Evolutionary conservation across 1,140 invertebrate species (phyloP).

Genomic region (Micrasema longulum): DNA sequence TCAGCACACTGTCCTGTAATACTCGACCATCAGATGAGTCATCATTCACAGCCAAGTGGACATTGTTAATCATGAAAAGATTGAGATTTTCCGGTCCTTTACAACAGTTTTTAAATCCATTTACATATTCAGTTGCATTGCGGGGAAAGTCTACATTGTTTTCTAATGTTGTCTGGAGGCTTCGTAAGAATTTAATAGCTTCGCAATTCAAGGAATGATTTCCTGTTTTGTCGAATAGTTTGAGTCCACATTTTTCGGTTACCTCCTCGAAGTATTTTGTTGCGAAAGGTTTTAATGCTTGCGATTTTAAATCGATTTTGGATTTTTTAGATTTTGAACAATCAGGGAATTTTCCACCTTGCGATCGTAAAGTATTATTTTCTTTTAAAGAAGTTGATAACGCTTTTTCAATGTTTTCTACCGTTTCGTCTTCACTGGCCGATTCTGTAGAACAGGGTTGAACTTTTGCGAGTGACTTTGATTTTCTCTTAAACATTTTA

Average conservation of each 20-base stretch:
- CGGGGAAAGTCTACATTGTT: conserved; percentile 62
- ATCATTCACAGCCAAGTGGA: conserved; percentile 57
- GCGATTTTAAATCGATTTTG: conserved; percentile 21
- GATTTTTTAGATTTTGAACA: conserved; percentile 35
- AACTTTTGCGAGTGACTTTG: conserved; percentile 26
- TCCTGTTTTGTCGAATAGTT: conserved; percentile 5
- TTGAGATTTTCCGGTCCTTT: conserved; percentile 59
- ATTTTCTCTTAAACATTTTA: conserved; percentile 45
- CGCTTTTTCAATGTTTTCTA: conserved; percentile 30
- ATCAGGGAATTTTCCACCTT: not conserved
- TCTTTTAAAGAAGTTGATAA: conserved; percentile 24
- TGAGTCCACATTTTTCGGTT: conserved; percentile 40
- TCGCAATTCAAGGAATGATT: conserved; percentile 52
- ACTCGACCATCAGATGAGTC: conserved; percentile 55
- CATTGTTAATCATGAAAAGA: conserved; percentile 62
- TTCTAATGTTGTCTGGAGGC: conserved; percentile 62
- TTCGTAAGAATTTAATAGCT: conserved; percentile 58
- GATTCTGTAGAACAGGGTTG: conserved; percentile 2
- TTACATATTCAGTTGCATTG: conserved; percentile 60
- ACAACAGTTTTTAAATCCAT: conserved; percentile 59
- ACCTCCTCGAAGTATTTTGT: conserved; percentile 48
- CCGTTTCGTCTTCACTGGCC: conserved; percentile 24
- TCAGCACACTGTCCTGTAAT: conserved; percentile 60
- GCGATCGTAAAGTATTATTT: not conserved
- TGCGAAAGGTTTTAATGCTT: conserved; percentile 41